These are phyloP conservation scores for Rhagium mordax DNA, from an alignment of 2,888 invertebrate genomes.

Conservation along the genomic window DNA sequence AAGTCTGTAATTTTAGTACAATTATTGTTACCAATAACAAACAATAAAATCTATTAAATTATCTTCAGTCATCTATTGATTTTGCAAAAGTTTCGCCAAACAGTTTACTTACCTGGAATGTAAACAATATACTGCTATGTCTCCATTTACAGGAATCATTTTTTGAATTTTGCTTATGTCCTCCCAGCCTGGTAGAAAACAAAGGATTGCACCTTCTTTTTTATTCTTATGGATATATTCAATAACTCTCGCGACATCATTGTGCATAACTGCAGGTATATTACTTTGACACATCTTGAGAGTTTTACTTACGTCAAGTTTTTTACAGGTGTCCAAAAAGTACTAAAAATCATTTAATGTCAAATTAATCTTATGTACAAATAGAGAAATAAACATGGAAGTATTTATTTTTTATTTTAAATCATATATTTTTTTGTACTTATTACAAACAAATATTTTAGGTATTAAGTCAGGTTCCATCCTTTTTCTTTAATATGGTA, in stretches of 20 bases:
- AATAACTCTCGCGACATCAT: slow-evolving; percentile 71
- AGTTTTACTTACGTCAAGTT: slow-evolving; percentile 66
- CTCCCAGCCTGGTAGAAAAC: slow-evolving; percentile 84
- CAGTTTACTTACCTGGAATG: slow-evolving; percentile 47
- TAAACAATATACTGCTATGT: slow-evolving; percentile 58
- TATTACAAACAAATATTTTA: too few relatives aligned
- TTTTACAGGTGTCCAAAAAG: slow-evolving; percentile 71
- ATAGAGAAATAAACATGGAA: neutral
- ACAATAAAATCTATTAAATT: neutral
- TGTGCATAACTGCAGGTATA: slow-evolving; percentile 70
- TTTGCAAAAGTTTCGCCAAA: too few relatives aligned
- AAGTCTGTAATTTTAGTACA: slow-evolving; percentile 68
- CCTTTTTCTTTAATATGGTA: too few relatives aligned
- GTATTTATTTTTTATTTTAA: too few relatives aligned
- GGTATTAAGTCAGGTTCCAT: too few relatives aligned
- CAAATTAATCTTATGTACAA: neutral
- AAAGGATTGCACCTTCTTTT: slow-evolving; percentile 79
- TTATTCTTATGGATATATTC: slow-evolving; percentile 74
- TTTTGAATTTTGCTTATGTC: slow-evolving; percentile 75
- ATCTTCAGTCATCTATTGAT: too few relatives aligned
- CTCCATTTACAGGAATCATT: slow-evolving; percentile 55
- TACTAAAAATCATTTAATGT: slow-evolving; percentile 55
- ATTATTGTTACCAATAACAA: neutral
- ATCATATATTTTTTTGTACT: too few relatives aligned
- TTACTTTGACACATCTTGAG: slow-evolving; percentile 64